A percentile compares a stretch with the other conserved stretches of the same genome.
phyloP scores from a whole-genome alignment of 2,113 vertebrate genomes.

The Equus quagga region DNA sequence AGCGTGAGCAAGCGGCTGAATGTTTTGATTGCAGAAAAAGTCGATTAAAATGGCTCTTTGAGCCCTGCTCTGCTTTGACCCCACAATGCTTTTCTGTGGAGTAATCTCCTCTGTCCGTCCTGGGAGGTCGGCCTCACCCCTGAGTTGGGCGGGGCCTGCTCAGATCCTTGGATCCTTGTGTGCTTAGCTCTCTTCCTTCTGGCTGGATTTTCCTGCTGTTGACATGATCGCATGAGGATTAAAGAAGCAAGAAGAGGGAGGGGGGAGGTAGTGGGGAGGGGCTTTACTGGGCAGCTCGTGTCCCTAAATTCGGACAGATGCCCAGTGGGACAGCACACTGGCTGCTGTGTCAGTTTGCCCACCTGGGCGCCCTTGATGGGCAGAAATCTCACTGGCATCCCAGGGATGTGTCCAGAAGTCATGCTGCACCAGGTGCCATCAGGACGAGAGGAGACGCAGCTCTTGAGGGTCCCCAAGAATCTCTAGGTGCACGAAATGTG shows the following conservation, averaged over 20 bases:
- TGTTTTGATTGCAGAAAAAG: not conserved
- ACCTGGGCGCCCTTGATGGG: not conserved
- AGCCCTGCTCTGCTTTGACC: rapidly evolving
- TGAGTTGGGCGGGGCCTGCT: rapidly evolving
- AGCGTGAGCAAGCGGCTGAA: not conserved
- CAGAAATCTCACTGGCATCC: too few relatives aligned
- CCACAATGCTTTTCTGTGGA: not conserved
- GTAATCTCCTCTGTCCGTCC: not conserved
- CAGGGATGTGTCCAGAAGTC: not conserved
- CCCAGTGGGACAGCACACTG: rapidly evolving
- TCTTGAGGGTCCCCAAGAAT: not conserved
- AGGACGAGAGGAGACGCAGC: not conserved
- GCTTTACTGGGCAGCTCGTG: rapidly evolving
- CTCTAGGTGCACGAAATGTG: rapidly evolving
- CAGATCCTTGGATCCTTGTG: rapidly evolving
- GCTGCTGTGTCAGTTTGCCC: rapidly evolving
- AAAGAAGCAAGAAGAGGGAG: not conserved
- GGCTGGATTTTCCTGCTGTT: not conserved
- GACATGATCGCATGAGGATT: rapidly evolving
- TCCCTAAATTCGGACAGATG: not conserved
- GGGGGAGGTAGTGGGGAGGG: rapidly evolving
- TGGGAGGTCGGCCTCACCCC: rapidly evolving
- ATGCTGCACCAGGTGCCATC: rapidly evolving
- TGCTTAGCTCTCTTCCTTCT: not conserved
- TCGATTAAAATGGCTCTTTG: rapidly evolving